phyloP scores from a whole-genome alignment of 1,140 invertebrate species.

The Globodera rostochiensis region DNA sequence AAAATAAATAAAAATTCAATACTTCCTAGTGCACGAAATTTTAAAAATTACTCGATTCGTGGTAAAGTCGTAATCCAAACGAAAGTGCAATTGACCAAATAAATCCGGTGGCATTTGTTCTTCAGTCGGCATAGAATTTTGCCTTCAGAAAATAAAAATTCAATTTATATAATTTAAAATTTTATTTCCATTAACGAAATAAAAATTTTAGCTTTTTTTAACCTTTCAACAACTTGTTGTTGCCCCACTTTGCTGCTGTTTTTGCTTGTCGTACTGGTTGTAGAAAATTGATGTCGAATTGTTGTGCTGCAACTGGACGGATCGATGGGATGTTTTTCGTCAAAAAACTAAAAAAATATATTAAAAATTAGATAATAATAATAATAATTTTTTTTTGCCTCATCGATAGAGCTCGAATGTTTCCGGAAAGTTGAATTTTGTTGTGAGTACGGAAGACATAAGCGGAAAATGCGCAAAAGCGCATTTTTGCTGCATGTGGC shows the following conservation, averaged over 20 bases:
- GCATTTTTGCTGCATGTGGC: slow-evolving; percentile 22
- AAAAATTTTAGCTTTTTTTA: not conserved
- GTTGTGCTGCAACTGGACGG: slow-evolving; percentile 9
- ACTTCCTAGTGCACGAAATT: not conserved
- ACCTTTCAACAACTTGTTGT: slow-evolving; percentile 3
- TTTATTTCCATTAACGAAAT: slow-evolving; percentile 1
- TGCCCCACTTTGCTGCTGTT: not conserved
- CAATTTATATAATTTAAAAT: slow-evolving; percentile 10
- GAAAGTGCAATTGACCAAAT: slow-evolving; percentile 55
- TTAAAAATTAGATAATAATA: not conserved
- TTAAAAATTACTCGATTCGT: slow-evolving; percentile 77
- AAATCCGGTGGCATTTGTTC: not conserved
- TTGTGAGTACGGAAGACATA: slow-evolving; percentile 33
- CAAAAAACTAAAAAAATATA: not conserved
- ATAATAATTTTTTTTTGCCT: not conserved
- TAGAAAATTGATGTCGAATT: slow-evolving; percentile 5
- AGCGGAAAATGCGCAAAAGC: slow-evolving; percentile 34
- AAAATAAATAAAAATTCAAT: slow-evolving; percentile 3
- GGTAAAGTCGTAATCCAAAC: slow-evolving; percentile 97
- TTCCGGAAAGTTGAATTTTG: not conserved
- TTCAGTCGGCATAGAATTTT: not conserved
- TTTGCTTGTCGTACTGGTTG: slow-evolving; percentile 6
- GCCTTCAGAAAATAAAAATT: not conserved
- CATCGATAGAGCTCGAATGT: not conserved
- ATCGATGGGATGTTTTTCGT: not conserved